These are phyloP conservation scores for Pseudorhiza aurosa DNA, from an alignment of 30 jellyfish, hydroid and myxozoan genomes.

Conservation along the genomic window DNA sequence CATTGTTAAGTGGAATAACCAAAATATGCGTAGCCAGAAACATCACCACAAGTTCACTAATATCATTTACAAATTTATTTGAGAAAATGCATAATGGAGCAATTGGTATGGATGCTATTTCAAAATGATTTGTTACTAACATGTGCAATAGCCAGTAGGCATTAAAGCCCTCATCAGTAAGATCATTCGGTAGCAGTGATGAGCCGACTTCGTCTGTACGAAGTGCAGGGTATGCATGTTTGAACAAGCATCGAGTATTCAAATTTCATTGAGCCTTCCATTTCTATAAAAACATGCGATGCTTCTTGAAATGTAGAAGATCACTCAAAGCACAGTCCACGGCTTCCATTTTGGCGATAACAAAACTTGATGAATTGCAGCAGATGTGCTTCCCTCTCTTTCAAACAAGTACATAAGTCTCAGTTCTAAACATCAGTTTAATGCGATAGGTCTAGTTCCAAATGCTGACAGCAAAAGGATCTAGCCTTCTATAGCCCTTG, in stretches of 20 bases:
- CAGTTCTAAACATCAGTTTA: neutral
- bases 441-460: neutral
- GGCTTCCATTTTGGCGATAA: neutral
- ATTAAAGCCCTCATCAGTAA: neutral
- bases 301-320: conserved; percentile 7
- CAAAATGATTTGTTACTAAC: neutral
- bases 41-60: neutral
- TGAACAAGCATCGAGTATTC: conserved; percentile 2
- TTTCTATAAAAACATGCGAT: neutral
- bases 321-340: neutral
- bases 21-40: neutral
- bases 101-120: neutral
- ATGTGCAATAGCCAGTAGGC: neutral
- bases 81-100: neutral
- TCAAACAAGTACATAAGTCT: neutral
- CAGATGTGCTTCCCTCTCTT: conserved; percentile 1
- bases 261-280: neutral
- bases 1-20: neutral
- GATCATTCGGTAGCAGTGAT: conserved; percentile 2
- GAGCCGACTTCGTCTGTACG: conserved; percentile 4
- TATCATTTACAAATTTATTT: neutral
- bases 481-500: neutral
- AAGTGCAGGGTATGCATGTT: neutral
- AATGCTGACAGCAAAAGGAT: neutral
- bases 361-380: neutral